Evolutionary conservation across 2,113 vertebrate genomes (phyloP), one percentile per base, ranked within the genome.

Genomic region (Dasyornis broadbenti): DNA sequence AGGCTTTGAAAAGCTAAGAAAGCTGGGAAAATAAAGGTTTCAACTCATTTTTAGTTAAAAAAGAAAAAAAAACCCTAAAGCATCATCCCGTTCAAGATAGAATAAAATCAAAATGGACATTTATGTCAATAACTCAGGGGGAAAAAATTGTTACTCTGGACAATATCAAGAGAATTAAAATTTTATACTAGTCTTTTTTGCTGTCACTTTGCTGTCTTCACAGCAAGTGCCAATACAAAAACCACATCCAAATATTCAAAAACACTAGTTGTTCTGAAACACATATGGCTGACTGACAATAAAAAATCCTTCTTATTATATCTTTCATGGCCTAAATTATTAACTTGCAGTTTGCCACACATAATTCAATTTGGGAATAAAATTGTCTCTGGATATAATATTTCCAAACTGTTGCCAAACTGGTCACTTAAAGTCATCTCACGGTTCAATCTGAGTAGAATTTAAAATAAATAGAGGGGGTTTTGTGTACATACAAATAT

Each of bases 21-120:
- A 90, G 40, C 50, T 40, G 12, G 33, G 7, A 42, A 90, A 94
- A 77, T 28, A 80, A 78, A 24, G 28, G 10, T 50, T 81, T 83
- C 42, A 66, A 61, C 7, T 56, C 3, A 9, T 39, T 85, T 49
- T 85, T 79, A 53, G 15, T 75, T 87, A 13, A 18, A 56, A 73
- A 54, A 75, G 40, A 35, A 19, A n/a, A 7, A 7, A 65, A 57
- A 69, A 4, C 2, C 0, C 24, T 71, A 53, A 77, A 77, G 21
- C 28, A 50, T 71, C 42, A 69, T 78, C 63, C 52, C 28, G 22
- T 42, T 44, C 39, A 60, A 9, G 28, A 40, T 39, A 63, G 37
- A 84, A 93, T 83, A 95, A 90, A 97, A 95, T 71, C 44, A 91
- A 92, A 96, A 95, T 87, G 20, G 59, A 73, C 93, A 63, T 76